Evolutionary conservation across 2,888 invertebrate species (phyloP), one percentile per base, ranked within the genome.

Genomic region (Xanthostigma xanthostigma): DNA sequence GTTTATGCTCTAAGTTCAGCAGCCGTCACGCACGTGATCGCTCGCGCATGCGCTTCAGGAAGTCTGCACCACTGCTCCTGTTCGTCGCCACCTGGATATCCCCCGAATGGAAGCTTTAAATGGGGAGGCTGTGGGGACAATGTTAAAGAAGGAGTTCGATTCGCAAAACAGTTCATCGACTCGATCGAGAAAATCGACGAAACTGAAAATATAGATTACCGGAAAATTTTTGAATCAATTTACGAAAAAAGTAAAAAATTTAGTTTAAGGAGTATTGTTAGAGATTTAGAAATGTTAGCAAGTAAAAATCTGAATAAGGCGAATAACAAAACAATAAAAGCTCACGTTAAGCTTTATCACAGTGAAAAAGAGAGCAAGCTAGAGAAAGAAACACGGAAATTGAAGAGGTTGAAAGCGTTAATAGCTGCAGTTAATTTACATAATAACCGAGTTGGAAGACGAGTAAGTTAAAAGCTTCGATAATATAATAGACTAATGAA

Each of bases 111-210:
- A 1, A 72, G 79, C 53, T 87, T 85, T 69, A 84, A 87, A 64
- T 89, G 89, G 89, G 87, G 87, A 42, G 90, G 90, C 35, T 90
- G 90, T 63, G 84, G 85, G 0, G 89, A 90, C 61, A 86, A 90
- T 66, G 74, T 81, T 48, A 74, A 77, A 56, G 84, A 82, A 72
- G 85, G 83, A 2, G 75, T 78, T 49, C 72, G 78, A 58, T 82
- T 85, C 60, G 79, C 81, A 9, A 79, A 79, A 58, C 75, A 80
- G 54, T 86, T 86, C 61, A 71, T 82, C 42, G 84, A 85, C 58
- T 73, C 75, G 35, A 74, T 77, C 46, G 77, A 76, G 59, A 73
- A 74, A 50, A 69, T 71, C 54, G 66, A 69, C 10, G 65, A 70
- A 36, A 70, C 70, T 41, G 71, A 53, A 44, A 53, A 52, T 33